These are phyloP conservation scores for Sardina pilchardus DNA, from an alignment of 2,113 vertebrate species.

Conservation along the genomic window DNA sequence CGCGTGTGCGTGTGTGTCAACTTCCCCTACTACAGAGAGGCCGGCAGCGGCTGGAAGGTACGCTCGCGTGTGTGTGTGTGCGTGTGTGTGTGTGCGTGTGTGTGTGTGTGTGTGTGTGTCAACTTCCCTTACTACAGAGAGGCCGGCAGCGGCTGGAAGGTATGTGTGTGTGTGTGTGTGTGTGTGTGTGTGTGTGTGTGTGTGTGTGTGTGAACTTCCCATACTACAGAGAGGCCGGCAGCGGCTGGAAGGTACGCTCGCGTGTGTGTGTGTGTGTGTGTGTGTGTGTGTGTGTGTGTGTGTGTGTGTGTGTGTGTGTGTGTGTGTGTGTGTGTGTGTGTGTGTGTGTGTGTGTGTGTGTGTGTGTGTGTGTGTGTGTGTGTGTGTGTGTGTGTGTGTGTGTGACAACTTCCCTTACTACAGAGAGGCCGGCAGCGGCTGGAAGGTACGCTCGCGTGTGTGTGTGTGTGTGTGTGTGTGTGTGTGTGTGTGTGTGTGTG, in stretches of 20 bases:
- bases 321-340: background rate
- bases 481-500: background rate
- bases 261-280: background rate
- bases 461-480: background rate
- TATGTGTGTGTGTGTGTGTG: slow-evolving; percentile 55
- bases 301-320: slow-evolving; percentile 5
- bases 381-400: background rate
- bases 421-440: slow-evolving; percentile 89
- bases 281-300: slow-evolving; percentile 7
- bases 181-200: background rate
- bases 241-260: slow-evolving; percentile 88
- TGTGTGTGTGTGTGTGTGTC: slow-evolving; percentile 30
- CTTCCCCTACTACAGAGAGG: slow-evolving; percentile 91
- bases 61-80: slow-evolving; percentile 40
- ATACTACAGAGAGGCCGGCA: slow-evolving; percentile 90
- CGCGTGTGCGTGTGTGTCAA: slow-evolving; percentile 58
- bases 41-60: slow-evolving; percentile 94
- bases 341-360: slow-evolving; percentile 3
- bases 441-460: slow-evolving; percentile 79
- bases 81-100: slow-evolving; percentile 8
- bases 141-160: slow-evolving; percentile 93
- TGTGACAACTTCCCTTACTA: slow-evolving; percentile 94
- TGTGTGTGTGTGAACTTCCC: slow-evolving; percentile 77
- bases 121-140: slow-evolving; percentile 93
- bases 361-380: background rate